phyloP scores from a whole-genome alignment of 2,113 vertebrate genomes.

The Ciconia boyciana region DNA sequence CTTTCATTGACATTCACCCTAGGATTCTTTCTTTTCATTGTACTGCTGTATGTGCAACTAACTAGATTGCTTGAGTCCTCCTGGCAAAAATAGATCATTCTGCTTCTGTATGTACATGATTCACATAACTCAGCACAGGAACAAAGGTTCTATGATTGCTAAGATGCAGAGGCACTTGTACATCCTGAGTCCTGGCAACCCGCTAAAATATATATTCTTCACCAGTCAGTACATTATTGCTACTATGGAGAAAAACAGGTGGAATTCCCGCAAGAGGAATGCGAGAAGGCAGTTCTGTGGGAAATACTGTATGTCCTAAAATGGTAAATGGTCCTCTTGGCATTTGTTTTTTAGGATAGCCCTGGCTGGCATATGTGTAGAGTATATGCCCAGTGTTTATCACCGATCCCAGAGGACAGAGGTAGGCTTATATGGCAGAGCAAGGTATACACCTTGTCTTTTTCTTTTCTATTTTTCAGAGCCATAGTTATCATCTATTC shows the following conservation, averaged over 20 bases:
- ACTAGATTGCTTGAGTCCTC: slow-evolving; percentile 2
- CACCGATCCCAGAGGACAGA: neutral
- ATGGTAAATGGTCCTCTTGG: neutral
- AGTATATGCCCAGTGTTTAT: neutral
- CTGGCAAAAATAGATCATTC: neutral
- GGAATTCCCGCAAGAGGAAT: neutral
- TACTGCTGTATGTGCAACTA: neutral
- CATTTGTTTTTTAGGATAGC: neutral
- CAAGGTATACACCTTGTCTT: neutral
- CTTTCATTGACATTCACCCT: neutral
- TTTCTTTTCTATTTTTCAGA: neutral
- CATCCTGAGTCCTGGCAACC: neutral
- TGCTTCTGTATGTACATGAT: neutral
- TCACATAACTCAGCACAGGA: neutral
- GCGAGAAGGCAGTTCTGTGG: neutral
- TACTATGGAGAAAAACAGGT: neutral
- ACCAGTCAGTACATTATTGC: neutral
- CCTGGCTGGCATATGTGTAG: neutral
- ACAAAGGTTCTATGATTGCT: slow-evolving; percentile 21
- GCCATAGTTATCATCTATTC: neutral
- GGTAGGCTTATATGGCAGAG: neutral
- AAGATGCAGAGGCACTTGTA: neutral
- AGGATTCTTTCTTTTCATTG: neutral
- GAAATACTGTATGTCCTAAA: neutral
- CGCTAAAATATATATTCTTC: neutral